Evolutionary conservation across 2,797 vertebrate genomes (phyloP).

Genomic region (Danio kyathit): DNA sequence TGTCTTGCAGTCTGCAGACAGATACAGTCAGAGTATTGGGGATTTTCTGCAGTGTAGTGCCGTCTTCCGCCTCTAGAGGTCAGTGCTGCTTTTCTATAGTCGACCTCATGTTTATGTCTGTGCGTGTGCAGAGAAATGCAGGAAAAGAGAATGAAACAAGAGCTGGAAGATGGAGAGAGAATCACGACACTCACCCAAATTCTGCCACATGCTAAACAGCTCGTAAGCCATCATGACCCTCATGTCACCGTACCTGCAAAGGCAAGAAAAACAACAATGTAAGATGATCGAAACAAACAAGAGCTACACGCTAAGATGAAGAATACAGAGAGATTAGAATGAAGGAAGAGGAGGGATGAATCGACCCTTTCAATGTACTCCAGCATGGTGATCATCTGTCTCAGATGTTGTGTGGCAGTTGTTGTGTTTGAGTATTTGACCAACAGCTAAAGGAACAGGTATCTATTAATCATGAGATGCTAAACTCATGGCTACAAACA

Average conservation of each 20-base stretch:
- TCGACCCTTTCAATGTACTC: neutral
- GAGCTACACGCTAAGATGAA: neutral
- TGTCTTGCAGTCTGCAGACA: too few relatives aligned
- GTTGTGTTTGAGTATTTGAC: neutral
- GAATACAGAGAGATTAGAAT: neutral
- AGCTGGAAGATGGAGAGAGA: neutral
- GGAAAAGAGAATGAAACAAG: neutral
- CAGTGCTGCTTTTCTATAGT: conserved; percentile 47
- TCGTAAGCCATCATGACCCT: conserved; percentile 99
- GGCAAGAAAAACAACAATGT: neutral
- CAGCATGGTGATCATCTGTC: conserved; percentile 3
- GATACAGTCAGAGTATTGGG: too few relatives aligned
- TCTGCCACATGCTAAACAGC: conserved; percentile 99
- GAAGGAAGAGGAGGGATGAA: neutral
- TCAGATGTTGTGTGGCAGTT: neutral
- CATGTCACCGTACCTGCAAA: conserved; percentile 92
- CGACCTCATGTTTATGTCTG: neutral
- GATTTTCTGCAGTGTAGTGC: neutral
- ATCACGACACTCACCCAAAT: conserved; percentile 84
- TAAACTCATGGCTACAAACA: neutral
- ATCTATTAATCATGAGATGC: conserved; percentile 19
- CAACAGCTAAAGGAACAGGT: neutral
- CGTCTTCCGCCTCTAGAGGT: conserved; percentile 50
- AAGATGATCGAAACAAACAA: neutral
- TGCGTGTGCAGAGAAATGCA: conserved; percentile 17